Evolutionary conservation across 2,113 vertebrate genomes (phyloP).

Genomic region (Ibidorhyncha struthersii): DNA sequence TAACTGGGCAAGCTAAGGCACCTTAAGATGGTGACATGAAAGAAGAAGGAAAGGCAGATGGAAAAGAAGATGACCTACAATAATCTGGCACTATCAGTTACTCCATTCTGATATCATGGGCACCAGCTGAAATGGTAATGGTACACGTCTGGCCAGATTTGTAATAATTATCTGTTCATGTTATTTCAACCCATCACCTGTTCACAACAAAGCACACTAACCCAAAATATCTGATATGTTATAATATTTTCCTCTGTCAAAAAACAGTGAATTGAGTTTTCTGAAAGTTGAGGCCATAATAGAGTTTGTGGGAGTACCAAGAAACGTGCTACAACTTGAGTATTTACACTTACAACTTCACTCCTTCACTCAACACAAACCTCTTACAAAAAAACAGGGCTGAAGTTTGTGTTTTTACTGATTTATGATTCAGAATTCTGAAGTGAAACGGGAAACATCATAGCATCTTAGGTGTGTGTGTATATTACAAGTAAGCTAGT

Average conservation of each 20-base stretch:
- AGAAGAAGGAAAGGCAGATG: not conserved
- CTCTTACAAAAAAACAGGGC: not conserved
- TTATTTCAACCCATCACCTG: not conserved
- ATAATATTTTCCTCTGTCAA: not conserved
- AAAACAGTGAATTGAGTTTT: not conserved
- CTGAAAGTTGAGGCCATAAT: not conserved
- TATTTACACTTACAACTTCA: not conserved
- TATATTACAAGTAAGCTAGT: not conserved
- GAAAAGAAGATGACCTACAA: not conserved
- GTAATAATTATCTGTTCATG: not conserved
- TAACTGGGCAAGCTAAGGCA: not conserved
- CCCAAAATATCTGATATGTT: not conserved
- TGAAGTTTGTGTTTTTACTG: not conserved
- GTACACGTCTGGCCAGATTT: not conserved
- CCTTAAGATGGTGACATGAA: not conserved
- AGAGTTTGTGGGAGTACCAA: not conserved
- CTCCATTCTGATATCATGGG: not conserved
- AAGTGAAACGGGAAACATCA: not conserved
- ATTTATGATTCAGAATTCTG: not conserved
- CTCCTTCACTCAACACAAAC: not conserved
- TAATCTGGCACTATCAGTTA: not conserved
- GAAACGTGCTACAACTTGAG: not conserved
- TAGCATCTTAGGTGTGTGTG: not conserved
- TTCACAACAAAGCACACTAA: not conserved
- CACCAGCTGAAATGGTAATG: not conserved